Evolutionary conservation across 2,113 vertebrate species (phyloP).

Genomic region (Lagopus muta): DNA sequence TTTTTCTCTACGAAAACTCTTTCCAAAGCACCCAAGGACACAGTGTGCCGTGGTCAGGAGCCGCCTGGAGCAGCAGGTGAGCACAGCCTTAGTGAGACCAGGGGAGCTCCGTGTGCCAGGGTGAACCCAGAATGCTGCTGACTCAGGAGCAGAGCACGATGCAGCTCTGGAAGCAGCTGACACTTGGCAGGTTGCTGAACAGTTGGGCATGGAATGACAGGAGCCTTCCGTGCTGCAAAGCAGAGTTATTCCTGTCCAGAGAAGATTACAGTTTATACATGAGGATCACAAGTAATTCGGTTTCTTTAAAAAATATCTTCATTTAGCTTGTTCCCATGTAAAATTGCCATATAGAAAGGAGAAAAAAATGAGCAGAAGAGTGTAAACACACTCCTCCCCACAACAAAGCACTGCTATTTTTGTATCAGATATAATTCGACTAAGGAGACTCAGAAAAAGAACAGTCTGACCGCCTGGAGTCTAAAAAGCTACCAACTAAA

Average conservation of each 20-base stretch:
- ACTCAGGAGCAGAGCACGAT: accelerated
- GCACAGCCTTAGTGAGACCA: accelerated
- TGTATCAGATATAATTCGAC: neutral
- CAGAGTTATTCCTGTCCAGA: neutral
- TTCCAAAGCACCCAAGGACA: neutral
- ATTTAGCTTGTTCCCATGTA: neutral
- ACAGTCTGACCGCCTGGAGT: neutral
- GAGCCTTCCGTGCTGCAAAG: neutral
- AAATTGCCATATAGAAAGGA: neutral
- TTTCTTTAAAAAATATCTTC: neutral
- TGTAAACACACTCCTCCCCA: neutral
- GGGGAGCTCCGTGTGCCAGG: neutral
- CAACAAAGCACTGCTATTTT: slow-evolving; percentile 15
- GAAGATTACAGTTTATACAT: neutral
- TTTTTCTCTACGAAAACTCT: neutral
- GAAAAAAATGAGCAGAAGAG: neutral
- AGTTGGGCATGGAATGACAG: neutral
- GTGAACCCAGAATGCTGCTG: neutral
- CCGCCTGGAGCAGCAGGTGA: neutral
- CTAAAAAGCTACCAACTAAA: neutral
- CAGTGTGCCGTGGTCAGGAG: accelerated
- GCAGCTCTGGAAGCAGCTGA: neutral
- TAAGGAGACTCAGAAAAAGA: neutral
- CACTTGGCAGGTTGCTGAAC: neutral
- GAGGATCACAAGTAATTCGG: neutral